These are phyloP conservation scores for Diacarnus erythraeanus DNA, from an alignment of 37 sponge, comb jelly and placozoan species.

Conservation along the genomic window DNA sequence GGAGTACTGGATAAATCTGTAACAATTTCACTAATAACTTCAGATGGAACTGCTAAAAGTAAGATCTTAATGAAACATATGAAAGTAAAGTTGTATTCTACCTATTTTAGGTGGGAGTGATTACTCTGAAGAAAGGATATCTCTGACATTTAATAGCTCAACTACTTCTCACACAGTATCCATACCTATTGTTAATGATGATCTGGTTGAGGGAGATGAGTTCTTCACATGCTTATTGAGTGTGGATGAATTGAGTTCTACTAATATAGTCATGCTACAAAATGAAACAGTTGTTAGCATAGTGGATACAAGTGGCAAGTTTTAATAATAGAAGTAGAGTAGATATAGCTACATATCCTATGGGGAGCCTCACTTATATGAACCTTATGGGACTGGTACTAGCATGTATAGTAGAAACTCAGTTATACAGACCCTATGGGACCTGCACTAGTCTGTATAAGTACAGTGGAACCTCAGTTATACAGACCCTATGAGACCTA, in stretches of 20 bases:
- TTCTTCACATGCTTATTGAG: not conserved
- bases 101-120: not conserved
- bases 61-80: no score
- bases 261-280: not conserved
- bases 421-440: no score
- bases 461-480: no score
- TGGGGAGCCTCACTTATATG: no score
- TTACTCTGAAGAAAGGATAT: not conserved
- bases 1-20: conserved; percentile 4
- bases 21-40: not conserved
- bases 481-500: no score
- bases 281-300: not conserved
- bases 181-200: not conserved
- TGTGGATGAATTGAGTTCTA: no score
- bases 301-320: not conserved
- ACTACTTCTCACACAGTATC: not conserved
- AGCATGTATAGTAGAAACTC: no score
- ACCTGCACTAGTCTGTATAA: no score
- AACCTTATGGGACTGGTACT: no score
- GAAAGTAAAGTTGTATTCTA: no score
- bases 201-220: conserved; percentile 1
- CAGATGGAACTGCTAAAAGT: conserved; percentile 11
- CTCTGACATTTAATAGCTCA: not conserved
- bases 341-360: no score
- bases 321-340: no score